phyloP scores from a whole-genome alignment of 2,113 vertebrate genomes.

The Camelus dromedarius region DNA sequence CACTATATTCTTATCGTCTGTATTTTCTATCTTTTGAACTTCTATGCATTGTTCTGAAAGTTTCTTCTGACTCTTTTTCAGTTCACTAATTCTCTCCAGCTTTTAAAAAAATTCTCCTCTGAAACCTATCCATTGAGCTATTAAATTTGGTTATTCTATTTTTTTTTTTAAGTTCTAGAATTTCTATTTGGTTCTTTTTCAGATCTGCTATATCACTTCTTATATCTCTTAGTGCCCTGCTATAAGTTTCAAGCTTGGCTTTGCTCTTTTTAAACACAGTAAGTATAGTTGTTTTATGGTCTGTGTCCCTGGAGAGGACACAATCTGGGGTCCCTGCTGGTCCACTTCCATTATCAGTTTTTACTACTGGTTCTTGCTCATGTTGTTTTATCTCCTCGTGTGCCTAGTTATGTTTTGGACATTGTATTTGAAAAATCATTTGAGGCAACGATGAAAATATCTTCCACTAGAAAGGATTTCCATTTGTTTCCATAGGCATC shows the following conservation, averaged over 20 bases:
- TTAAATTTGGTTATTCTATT: conserved; percentile 2
- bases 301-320: background rate
- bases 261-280: background rate
- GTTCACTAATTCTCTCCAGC: conserved; percentile 7
- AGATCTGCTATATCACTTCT: background rate
- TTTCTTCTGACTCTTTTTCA: background rate
- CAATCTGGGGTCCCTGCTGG: background rate
- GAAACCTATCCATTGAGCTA: background rate
- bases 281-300: background rate
- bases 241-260: background rate
- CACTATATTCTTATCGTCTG: background rate
- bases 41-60: background rate
- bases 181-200: conserved; percentile 41
- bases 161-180: background rate
- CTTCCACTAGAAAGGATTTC: conserved; percentile 23
- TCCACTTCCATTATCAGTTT: background rate
- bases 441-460: background rate
- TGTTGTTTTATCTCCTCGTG: background rate
- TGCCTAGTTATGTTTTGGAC: conserved; percentile 23
- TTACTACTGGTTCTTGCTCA: background rate
- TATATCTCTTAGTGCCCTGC: background rate
- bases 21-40: conserved; percentile 45
- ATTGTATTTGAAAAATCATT: conserved; percentile 27
- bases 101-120: background rate
- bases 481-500: background rate